Evolutionary conservation across 2,797 vertebrate species (phyloP), one percentile per base, ranked within the genome.

Genomic region (Rhadinocentrus ornatus): DNA sequence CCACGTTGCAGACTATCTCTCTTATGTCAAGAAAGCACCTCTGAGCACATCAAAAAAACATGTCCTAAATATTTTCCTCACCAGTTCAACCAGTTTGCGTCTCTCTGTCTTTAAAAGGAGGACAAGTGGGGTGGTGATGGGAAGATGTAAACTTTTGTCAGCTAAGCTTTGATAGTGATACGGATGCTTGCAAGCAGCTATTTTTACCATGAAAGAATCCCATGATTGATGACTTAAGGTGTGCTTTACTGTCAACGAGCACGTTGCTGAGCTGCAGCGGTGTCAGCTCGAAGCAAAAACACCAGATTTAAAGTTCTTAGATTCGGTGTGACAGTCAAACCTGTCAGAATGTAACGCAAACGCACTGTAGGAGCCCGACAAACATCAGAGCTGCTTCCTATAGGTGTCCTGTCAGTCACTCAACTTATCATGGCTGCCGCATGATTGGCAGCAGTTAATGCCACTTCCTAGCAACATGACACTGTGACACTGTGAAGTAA

Each of bases 401-500:
- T 55, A 24, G 44, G 59, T 18, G 73, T 61, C 66, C 61, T 22
- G 59, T 69, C 78, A 54, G 66, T 69, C 46, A 37, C 86, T 90
- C 79, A 27, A 48, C 85, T 90, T 90, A 81, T 89, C 18, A 0
- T 16, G 52, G 29, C 66, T 15, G 64, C 71, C 1, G 0, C 29
- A 13, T 86, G 90, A 91, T 81, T 89, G 92, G 62, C 86, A 83
- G 84, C 50, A 10, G 83, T 90, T 84, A 90, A 82, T 69, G 83
- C 77, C 73, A 81, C 86, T 89, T 92, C 90, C 89, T 84, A 64
- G 91, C 83, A 90, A 90, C 82, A 69, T 75, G 92, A 91, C 85
- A 90, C 86, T 54, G 64, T 55, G 82, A 83, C 88, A 85, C 84
- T 73, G 75, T 39, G 57, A 77, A 77, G 85, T 89, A 78, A 89